Percentiles rank a stretch among this genome's conserved stretches.
phyloP scores from a whole-genome alignment of 2,113 vertebrate species.

The Sinocyclocheilus anshuiensis region DNA sequence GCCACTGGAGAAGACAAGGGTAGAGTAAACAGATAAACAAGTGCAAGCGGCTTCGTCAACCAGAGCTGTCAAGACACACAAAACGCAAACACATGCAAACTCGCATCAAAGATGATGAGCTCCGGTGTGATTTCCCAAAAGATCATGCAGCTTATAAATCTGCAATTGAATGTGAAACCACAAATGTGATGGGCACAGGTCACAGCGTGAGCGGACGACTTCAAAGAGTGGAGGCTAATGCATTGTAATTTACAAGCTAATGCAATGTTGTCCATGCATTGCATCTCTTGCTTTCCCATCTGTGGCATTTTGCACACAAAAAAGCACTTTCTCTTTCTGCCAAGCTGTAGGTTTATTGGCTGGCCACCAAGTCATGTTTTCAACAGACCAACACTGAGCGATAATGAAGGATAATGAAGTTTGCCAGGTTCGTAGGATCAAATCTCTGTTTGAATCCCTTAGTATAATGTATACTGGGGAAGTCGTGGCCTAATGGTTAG shows the following conservation, averaged over 20 bases:
- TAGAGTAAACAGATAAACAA: constrained; percentile 31
- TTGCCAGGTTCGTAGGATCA: too few species aligned
- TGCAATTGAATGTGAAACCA: neutral
- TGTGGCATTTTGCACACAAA: neutral
- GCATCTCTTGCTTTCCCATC: neutral
- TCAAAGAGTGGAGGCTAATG: neutral
- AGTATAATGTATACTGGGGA: too few species aligned
- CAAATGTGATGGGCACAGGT: constrained; percentile 6
- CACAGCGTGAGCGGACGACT: neutral
- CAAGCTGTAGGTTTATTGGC: neutral
- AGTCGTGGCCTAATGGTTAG: too few species aligned
- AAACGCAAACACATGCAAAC: neutral
- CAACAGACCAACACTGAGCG: too few species aligned
- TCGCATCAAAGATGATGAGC: constrained; percentile 20
- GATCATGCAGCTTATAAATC: neutral
- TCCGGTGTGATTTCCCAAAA: constrained; percentile 13
- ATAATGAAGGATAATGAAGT: neutral
- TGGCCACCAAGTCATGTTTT: neutral
- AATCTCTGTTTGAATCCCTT: too few species aligned
- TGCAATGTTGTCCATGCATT: neutral
- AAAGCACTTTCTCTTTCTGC: neutral
- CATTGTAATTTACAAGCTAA: constrained; percentile 1
- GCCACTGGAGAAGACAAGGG: constrained; percentile 2
- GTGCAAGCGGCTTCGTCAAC: neutral
- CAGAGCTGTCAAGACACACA: constrained; percentile 21